These are phyloP conservation scores for Phymanthus crucifer DNA, from an alignment of 92 coral and sea anemone genomes.

Conservation along the genomic window DNA sequence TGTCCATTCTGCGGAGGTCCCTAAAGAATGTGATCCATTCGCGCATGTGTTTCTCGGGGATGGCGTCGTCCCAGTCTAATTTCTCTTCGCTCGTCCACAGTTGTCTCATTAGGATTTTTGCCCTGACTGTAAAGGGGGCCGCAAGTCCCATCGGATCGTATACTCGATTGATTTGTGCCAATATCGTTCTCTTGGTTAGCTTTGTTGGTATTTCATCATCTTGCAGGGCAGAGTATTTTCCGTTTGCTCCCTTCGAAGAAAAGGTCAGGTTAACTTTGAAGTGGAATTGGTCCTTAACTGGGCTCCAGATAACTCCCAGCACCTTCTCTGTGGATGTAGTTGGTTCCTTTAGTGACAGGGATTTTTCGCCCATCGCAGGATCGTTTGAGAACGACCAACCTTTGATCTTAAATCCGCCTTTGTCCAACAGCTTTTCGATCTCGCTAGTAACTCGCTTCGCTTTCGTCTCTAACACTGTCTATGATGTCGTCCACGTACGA, in stretches of 20 bases:
- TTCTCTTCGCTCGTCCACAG: constrained; percentile 32
- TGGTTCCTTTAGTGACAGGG: neutral
- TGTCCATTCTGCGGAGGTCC: constrained; percentile 51
- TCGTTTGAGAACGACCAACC: constrained; percentile 35
- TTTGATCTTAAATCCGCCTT: constrained; percentile 50
- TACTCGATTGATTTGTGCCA: constrained; percentile 43
- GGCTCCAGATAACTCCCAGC: constrained; percentile 35
- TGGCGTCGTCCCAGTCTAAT: constrained; percentile 53
- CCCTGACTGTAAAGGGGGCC: constrained; percentile 54
- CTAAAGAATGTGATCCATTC: constrained; percentile 47
- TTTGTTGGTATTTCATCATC: constrained; percentile 9
- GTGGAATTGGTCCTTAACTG: constrained; percentile 31
- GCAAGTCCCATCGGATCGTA: constrained; percentile 56
- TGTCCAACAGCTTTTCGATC: constrained; percentile 27
- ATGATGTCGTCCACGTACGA: constrained; percentile 43
- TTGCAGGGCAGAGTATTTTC: constrained; percentile 3
- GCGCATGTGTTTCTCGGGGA: constrained; percentile 27
- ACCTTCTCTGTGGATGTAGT: constrained; percentile 35
- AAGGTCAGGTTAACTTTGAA: constrained; percentile 35
- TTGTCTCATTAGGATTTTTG: constrained; percentile 57
- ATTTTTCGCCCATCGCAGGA: neutral
- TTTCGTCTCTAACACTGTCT: constrained; percentile 23
- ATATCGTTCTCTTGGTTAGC: constrained; percentile 35
- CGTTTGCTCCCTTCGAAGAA: constrained; percentile 26
- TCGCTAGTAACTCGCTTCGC: constrained; percentile 29